A percentile compares a stretch with the other conserved stretches of the same genome.
Conservation (phyloP, 2,888 invertebrate genomes). For the Chrysotoxum bicinctum region DNA sequence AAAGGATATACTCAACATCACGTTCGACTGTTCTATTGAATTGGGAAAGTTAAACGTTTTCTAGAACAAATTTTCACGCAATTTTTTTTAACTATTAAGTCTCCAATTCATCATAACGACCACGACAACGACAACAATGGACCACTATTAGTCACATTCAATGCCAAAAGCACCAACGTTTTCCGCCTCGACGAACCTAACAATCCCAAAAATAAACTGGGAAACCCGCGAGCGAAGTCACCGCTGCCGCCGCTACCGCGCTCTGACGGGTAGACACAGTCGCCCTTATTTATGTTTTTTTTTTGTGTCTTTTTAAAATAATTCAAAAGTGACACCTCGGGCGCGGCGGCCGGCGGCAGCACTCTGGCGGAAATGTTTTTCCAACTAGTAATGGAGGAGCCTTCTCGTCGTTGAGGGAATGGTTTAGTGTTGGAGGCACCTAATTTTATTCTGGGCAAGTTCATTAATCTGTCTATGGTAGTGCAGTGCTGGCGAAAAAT, state of each 20-base stretch:
- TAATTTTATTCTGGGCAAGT: slow-evolving; percentile 28
- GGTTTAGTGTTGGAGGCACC: slow-evolving; percentile 7
- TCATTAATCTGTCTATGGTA: slow-evolving; percentile 61
- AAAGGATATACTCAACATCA: background rate
- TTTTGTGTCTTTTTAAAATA: slow-evolving; percentile 44
- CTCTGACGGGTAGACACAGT: slow-evolving; percentile 46
- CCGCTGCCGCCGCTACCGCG: background rate
- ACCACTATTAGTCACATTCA: slow-evolving; percentile 40
- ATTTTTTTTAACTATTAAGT: background rate
- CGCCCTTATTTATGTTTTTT: slow-evolving; percentile 33
- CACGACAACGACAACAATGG: slow-evolving; percentile 24
- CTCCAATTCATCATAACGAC: background rate
- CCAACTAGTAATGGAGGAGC: slow-evolving; percentile 34
- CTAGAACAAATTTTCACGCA: background rate
- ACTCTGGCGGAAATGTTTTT: slow-evolving; percentile 53
- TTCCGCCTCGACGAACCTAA: slow-evolving; percentile 17
- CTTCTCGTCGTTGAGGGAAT: slow-evolving; percentile 3
- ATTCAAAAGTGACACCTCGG: slow-evolving; percentile 65
- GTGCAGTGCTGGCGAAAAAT: slow-evolving; percentile 37
- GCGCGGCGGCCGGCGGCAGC: slow-evolving; percentile 23
- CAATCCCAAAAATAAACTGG: slow-evolving; percentile 51
- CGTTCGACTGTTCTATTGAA: background rate
- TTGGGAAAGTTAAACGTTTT: background rate
- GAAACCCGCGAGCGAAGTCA: slow-evolving; percentile 25
- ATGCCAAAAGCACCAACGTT: slow-evolving; percentile 51